Percentiles rank a stretch among this genome's conserved stretches.
Conservation (phyloP, 2,888 invertebrate species). For the Crepidodera aurea region DNA sequence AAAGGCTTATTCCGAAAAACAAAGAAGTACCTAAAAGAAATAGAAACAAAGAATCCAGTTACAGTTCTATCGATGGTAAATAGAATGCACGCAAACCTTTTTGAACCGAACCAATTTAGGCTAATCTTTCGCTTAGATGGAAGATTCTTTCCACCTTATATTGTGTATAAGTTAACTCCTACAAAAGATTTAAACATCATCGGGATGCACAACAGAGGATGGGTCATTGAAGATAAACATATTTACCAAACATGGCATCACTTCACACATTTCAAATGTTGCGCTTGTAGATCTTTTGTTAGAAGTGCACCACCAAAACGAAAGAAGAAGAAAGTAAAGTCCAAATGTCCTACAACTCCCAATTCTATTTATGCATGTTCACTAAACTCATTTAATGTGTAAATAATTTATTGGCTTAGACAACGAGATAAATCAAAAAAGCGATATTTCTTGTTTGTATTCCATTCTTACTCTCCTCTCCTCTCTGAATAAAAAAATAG, state of each 20-base stretch:
- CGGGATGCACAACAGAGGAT: neutral
- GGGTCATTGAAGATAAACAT: neutral
- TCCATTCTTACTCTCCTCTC: too few species aligned
- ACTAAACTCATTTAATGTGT: too few species aligned
- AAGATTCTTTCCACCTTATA: constrained; percentile 48
- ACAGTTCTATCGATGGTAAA: constrained; percentile 24
- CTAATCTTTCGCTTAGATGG: constrained; percentile 51
- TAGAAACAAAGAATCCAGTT: constrained; percentile 40
- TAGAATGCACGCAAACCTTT: constrained; percentile 40
- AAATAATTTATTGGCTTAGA: too few species aligned
- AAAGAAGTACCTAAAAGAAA: constrained; percentile 33
- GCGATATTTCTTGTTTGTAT: too few species aligned
- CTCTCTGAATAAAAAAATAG: too few species aligned
- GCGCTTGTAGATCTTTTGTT: constrained; percentile 33
- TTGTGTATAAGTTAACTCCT: constrained; percentile 50
- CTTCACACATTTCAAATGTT: constrained; percentile 37
- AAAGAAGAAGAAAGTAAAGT: constrained; percentile 21
- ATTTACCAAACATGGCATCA: constrained; percentile 29
- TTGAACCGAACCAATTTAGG: constrained; percentile 43
- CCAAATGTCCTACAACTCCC: neutral
- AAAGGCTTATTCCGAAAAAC: constrained; percentile 39
- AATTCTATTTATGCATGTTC: too few species aligned
- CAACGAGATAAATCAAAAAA: too few species aligned
- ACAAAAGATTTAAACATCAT: constrained; percentile 25
- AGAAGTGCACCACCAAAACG: constrained; percentile 16